Conservation (phyloP, 2,888 invertebrate species). For the Spisula solida region DNA sequence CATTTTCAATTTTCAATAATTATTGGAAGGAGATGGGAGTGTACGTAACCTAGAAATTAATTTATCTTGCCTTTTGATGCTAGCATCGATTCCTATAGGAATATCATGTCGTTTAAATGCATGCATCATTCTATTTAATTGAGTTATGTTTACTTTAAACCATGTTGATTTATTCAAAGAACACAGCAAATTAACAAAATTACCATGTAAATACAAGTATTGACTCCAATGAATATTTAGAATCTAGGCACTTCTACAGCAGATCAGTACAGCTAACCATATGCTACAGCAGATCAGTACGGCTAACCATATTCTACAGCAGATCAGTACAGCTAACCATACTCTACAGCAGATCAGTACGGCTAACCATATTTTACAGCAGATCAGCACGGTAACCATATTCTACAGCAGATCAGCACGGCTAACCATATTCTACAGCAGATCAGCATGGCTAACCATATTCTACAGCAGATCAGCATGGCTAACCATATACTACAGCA, state of each 20-base stretch:
- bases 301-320: no score
- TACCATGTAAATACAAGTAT: background rate
- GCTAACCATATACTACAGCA: no score
- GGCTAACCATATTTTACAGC: no score
- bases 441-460: background rate
- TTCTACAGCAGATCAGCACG: background rate
- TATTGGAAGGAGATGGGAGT: no score
- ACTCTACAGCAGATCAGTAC: background rate
- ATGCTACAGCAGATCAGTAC: no score
- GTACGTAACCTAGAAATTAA: no score
- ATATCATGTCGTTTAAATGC: no score
- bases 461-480: background rate
- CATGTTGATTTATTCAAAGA: background rate
- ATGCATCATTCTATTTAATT: no score
- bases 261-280: background rate
- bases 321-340: background rate
- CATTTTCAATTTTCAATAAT: no score
- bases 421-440: no score
- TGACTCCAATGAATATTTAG: background rate
- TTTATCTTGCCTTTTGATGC: no score
- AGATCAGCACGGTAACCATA: background rate
- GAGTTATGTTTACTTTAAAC: background rate
- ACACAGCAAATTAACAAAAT: background rate
- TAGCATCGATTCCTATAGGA: no score
- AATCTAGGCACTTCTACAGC: background rate